A percentile compares a stretch with the other conserved stretches of the same genome.
Evolutionary conservation across 2,113 vertebrate genomes (phyloP).

Genomic region (Pyxicephalus adspersus): DNA sequence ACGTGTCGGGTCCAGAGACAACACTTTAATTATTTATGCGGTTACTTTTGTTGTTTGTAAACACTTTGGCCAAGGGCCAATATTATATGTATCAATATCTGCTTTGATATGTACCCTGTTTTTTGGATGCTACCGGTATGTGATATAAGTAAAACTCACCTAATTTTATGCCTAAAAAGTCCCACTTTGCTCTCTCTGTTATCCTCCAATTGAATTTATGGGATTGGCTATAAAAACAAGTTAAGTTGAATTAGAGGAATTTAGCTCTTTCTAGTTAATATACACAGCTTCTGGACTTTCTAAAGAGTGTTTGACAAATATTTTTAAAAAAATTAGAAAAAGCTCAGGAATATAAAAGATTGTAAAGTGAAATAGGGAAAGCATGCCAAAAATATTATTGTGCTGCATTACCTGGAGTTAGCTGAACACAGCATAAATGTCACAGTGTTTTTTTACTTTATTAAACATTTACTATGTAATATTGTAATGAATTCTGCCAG

Average conservation of each 20-base stretch:
- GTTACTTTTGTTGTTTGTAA: no score
- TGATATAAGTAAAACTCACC: no score
- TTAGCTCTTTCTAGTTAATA: background rate
- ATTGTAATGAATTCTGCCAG: constrained; percentile 23
- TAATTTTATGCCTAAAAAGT: no score
- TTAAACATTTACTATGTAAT: constrained; percentile 34
- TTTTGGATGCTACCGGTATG: no score
- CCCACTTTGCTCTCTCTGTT: no score
- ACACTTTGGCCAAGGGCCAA: no score
- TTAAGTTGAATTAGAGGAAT: no score
- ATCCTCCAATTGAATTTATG: no score
- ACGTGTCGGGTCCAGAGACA: no score
- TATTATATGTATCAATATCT: no score
- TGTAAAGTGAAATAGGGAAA: background rate
- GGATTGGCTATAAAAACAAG: background rate
- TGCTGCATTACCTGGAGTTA: constrained; percentile 30
- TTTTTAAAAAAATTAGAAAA: background rate
- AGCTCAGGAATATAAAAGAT: background rate
- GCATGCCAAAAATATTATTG: constrained; percentile 14
- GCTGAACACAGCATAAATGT: constrained; percentile 33
- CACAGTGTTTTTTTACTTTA: constrained; percentile 30
- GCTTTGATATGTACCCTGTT: no score
- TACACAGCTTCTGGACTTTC: background rate
- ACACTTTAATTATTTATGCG: no score
- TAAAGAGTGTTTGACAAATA: constrained; percentile 7